Evolutionary conservation across 1,140 invertebrate species (phyloP), one percentile per base, ranked within the genome.

Genomic region (Diorhabda carinulata): DNA sequence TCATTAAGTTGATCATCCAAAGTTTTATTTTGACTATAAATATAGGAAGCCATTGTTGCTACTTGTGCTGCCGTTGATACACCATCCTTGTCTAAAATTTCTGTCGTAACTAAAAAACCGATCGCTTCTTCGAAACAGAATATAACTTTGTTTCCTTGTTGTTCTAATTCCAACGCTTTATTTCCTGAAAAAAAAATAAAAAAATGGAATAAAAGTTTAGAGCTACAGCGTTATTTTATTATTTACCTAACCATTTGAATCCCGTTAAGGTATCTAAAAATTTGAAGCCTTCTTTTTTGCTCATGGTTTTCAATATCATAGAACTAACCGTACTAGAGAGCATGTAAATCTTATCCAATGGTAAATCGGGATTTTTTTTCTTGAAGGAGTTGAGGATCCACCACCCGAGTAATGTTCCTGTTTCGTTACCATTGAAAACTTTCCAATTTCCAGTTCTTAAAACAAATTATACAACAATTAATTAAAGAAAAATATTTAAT

Each of bases 221-320:
- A 7, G 5, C 8, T 52, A 52, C 45, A 52, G 45, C 8, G 8
- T 52, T 9, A 52, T 52, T 52, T 52, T 52, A 65, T 44, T 43
- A 3, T 56, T 80, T 69, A 78, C 94, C 97, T 93, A 99, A 99
- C 97, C 97, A 99, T 79, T 99, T 99, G 79, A 99, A 99, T 0
- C 98, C 93, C n/a, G 98, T 99, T 60, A 99, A 84, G 0, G 98
- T 99, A 84, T 99, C 96, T 82, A 91, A 87, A 81, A 93, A 97
- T 74, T 88, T 84, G 73, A 94, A 93, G 40, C 94, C 96, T 81
- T 97, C 92, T 10, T 84, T 85, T 57, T 88, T 84, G 0, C 91
- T 90, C 76, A 99, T 93, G 2, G 94, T 88, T 41, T 87, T 82
- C n/a, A 98, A 82, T 73, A 99, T 96, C 85, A 98, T 98, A 5